These are phyloP conservation scores for Octodon degus DNA, from an alignment of 2,113 vertebrate species.

Conservation along the genomic window DNA sequence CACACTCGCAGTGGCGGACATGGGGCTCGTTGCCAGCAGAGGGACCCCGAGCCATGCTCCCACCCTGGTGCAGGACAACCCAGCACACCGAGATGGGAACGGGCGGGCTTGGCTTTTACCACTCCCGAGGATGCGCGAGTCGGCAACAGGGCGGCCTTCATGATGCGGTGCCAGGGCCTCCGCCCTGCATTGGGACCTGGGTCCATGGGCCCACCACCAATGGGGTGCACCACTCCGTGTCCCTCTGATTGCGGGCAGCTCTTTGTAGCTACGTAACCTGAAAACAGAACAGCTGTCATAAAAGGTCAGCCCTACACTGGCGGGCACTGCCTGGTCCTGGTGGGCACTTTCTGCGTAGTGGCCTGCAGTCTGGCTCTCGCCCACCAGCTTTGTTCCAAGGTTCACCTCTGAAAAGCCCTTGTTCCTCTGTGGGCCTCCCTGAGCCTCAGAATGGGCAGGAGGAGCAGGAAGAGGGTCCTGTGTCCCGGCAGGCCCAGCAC, in stretches of 20 bases:
- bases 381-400: background rate
- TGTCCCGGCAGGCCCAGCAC: background rate
- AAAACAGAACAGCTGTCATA: background rate
- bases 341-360: background rate
- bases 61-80: background rate
- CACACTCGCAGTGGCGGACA: background rate
- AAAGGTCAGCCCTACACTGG: background rate
- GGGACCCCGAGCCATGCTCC: background rate
- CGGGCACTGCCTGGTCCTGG: background rate
- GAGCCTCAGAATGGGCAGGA: background rate
- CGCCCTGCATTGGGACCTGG: no score
- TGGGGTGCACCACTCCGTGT: accelerated
- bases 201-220: accelerated
- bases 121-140: background rate
- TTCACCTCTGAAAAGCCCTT: background rate
- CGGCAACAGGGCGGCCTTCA: no score
- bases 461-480: background rate
- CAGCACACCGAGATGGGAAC: background rate
- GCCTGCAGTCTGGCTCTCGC: background rate
- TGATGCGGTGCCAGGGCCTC: background rate
- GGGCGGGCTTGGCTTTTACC: background rate
- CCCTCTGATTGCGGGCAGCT: background rate
- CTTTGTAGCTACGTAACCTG: accelerated
- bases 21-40: background rate
- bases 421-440: background rate